Percentiles rank a stretch among this genome's conserved stretches.
These are phyloP conservation scores for Pterocles orientalis DNA, from an alignment of 2,113 vertebrate species.

Conservation along the genomic window DNA sequence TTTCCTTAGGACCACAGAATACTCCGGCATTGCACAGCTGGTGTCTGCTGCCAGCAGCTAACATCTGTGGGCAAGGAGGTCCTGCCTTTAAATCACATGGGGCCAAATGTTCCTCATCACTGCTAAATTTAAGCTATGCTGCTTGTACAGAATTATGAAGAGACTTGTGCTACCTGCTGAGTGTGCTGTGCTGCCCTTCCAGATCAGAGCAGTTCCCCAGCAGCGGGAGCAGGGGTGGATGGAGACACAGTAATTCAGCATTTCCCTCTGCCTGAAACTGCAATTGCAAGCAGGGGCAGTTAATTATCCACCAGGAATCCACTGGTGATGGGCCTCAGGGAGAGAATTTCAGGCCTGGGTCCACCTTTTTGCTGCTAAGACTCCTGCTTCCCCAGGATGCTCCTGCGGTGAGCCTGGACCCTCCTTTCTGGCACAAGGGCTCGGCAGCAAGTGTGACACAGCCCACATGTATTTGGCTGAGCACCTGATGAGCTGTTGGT, in stretches of 20 bases:
- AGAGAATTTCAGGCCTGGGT: neutral
- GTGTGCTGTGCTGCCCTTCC: neutral
- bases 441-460: neutral
- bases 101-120: neutral
- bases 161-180: accelerated
- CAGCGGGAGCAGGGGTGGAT: neutral
- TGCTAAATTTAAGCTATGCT: neutral
- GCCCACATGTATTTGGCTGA: neutral
- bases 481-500: neutral
- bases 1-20: neutral
- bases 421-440: neutral
- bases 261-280: neutral
- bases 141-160: neutral
- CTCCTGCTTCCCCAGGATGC: neutral
- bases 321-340: neutral
- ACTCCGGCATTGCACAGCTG: neutral
- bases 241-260: neutral
- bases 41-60: neutral
- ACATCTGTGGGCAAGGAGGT: neutral
- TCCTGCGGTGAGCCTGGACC: accelerated
- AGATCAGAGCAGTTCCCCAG: neutral
- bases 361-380: neutral
- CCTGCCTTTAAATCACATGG: neutral
- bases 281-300: neutral
- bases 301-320: neutral